phyloP scores from a whole-genome alignment of 2,797 vertebrate species.

The Gymnoscopelus microlampas region DNA sequence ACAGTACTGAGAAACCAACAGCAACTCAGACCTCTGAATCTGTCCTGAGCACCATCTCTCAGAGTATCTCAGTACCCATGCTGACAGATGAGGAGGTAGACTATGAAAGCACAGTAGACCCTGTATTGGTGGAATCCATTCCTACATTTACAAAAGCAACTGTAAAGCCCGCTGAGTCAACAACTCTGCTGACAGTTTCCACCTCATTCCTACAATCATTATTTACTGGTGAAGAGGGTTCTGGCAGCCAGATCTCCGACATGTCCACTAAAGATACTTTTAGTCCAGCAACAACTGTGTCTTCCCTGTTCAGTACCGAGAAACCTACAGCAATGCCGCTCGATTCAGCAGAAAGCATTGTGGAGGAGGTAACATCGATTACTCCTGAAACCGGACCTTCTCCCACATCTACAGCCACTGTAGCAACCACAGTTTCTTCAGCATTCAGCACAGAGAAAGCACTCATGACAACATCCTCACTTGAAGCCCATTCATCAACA shows the following conservation, averaged over 20 bases:
- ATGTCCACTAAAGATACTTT: too few relatives aligned
- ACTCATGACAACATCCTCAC: not conserved
- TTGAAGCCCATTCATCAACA: not conserved
- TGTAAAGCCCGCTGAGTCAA: too few relatives aligned
- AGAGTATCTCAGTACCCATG: too few relatives aligned
- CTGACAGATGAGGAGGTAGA: not conserved
- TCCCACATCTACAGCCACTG: not conserved
- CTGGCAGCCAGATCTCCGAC: conserved; percentile 13
- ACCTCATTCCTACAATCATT: not conserved
- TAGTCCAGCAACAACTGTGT: too few relatives aligned
- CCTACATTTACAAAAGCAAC: too few relatives aligned
- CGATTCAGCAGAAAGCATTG: not conserved
- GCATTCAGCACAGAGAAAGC: conserved; percentile 30
- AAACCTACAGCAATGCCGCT: conserved; percentile 6
- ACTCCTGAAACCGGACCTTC: conserved; percentile 4
- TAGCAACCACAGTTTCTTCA: conserved; percentile 4
- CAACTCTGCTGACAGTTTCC: too few relatives aligned
- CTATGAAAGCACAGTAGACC: too few relatives aligned
- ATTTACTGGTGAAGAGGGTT: too few relatives aligned
- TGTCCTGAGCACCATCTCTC: too few relatives aligned
- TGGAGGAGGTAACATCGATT: not conserved
- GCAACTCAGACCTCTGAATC: too few relatives aligned
- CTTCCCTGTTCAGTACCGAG: conserved; percentile 5
- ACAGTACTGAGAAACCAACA: too few relatives aligned
- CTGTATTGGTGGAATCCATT: too few relatives aligned